Evolutionary conservation across 2,797 vertebrate genomes (phyloP).

Genomic region (Alca torda): DNA sequence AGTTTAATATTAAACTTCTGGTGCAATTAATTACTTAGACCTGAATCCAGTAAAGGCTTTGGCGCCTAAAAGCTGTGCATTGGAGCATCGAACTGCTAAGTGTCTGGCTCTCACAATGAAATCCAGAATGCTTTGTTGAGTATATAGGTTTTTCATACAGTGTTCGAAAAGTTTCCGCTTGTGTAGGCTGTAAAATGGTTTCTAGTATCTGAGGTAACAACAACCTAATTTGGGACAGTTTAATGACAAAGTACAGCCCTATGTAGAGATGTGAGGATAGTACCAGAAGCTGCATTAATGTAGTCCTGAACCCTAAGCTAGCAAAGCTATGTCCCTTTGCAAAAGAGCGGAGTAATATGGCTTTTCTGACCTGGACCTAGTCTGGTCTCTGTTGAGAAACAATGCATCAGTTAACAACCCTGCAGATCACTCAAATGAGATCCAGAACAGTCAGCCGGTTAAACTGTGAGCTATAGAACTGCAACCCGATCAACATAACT

Average conservation of each 20-base stretch:
- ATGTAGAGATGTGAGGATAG: neutral
- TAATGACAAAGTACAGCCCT: neutral
- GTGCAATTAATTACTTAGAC: neutral
- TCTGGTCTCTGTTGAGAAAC: neutral
- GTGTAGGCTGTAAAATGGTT: neutral
- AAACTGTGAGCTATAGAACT: neutral
- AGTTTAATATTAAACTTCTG: neutral
- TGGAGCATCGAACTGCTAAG: neutral
- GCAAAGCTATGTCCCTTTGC: neutral
- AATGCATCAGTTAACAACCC: neutral
- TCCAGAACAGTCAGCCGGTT: neutral
- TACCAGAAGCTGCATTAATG: neutral
- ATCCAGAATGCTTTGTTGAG: neutral
- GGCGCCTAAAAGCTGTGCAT: neutral
- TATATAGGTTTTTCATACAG: neutral
- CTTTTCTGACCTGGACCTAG: neutral
- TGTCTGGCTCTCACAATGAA: neutral
- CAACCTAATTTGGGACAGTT: neutral
- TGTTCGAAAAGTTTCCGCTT: neutral
- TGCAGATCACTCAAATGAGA: neutral
- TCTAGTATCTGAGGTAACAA: neutral
- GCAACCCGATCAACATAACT: neutral
- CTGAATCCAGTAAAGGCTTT: neutral
- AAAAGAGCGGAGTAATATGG: neutral
- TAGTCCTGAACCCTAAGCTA: neutral